Evolutionary conservation across 2,888 invertebrate genomes (phyloP).

Genomic region (Aphidoletes aphidimyza): DNA sequence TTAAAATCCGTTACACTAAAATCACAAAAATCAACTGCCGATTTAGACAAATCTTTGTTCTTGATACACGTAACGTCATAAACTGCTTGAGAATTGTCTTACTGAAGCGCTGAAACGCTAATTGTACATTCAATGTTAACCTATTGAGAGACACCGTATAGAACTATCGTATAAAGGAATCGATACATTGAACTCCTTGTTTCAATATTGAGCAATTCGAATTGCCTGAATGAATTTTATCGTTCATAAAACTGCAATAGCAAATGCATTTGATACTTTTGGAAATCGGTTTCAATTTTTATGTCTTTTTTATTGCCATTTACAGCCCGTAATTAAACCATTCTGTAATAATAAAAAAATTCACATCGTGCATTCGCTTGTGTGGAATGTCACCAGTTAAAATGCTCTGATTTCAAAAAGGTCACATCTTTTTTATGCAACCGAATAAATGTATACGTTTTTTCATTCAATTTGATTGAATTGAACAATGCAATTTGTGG

Average conservation of each 20-base stretch:
- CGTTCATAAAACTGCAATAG: background rate
- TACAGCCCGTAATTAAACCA: constrained; percentile 37
- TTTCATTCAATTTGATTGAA: no score
- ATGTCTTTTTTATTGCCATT: constrained; percentile 47
- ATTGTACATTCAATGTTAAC: background rate
- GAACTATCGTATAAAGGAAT: no score
- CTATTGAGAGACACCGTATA: background rate
- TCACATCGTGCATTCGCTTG: background rate
- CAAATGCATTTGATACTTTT: background rate
- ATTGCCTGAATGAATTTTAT: background rate
- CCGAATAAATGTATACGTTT: no score
- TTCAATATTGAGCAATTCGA: background rate
- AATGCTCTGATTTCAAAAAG: background rate
- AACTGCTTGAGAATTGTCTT: background rate
- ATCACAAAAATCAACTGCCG: background rate
- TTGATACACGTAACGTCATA: background rate
- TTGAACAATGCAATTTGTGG: no score
- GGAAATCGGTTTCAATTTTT: background rate
- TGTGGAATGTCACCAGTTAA: background rate
- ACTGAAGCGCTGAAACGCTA: background rate
- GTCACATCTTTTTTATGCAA: constrained; percentile 1
- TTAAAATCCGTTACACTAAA: background rate
- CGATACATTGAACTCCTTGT: background rate
- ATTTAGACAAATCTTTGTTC: background rate
- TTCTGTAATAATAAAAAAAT: background rate